Conservation (phyloP, 2,797 vertebrate species). For the Myotis findleyi region DNA sequence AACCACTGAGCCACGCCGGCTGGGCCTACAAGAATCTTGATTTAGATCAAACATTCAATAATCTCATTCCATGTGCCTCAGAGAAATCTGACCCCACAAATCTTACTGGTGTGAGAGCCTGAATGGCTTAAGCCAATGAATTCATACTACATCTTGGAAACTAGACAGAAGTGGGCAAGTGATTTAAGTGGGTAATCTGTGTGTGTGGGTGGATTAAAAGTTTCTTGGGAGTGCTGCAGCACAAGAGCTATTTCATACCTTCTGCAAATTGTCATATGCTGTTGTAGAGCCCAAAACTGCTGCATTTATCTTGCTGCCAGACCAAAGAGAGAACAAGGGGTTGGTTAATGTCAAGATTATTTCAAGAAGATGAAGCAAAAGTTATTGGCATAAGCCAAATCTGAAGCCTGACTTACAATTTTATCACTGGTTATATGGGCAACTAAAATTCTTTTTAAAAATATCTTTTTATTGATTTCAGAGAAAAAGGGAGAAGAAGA, state of each 20-base stretch:
- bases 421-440: not conserved
- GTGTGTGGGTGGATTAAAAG: not conserved
- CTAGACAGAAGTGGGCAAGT: not conserved
- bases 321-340: not conserved
- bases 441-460: not conserved
- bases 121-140: not conserved
- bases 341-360: conserved; percentile 9
- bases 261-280: not conserved
- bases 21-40: too few species aligned
- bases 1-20: too few species aligned
- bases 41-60: conserved; percentile 26
- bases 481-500: too few species aligned
- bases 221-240: not conserved
- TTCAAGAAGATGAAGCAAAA: conserved; percentile 39
- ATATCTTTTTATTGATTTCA: too few species aligned
- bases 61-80: not conserved
- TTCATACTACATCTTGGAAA: not conserved
- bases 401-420: conserved; percentile 14
- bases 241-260: not conserved
- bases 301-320: not conserved
- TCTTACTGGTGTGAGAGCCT: not conserved
- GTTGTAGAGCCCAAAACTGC: not conserved
- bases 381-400: not conserved
- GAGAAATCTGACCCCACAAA: not conserved
- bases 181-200: not conserved